Evolutionary conservation across 2,797 vertebrate genomes (phyloP).

Genomic region (Mormyrus proboscirostris): DNA sequence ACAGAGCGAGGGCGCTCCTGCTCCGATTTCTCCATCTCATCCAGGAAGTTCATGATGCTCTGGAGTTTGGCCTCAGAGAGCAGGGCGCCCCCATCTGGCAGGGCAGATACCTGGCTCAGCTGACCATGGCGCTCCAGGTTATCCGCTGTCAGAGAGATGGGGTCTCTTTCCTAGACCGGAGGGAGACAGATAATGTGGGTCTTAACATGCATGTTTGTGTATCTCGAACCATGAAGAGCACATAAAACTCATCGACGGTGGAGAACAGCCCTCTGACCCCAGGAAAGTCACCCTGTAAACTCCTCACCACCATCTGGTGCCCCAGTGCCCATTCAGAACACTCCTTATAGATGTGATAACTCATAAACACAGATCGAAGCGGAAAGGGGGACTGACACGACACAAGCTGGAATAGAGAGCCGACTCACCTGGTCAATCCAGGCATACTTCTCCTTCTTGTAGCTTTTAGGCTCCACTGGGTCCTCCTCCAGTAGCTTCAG

Average conservation of each 20-base stretch:
- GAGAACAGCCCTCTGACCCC: background rate
- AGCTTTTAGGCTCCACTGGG: slow-evolving; percentile 57
- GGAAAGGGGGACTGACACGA: background rate
- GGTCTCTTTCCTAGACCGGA: slow-evolving; percentile 63
- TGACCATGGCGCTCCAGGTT: slow-evolving; percentile 82
- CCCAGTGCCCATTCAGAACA: background rate
- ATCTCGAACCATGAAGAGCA: background rate
- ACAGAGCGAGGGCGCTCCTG: slow-evolving; percentile 74
- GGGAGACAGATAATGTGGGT: background rate
- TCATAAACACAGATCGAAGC: background rate
- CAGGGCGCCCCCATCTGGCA: slow-evolving; percentile 67
- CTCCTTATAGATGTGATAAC: background rate
- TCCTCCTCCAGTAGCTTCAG: slow-evolving; percentile 81
- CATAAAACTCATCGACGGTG: background rate
- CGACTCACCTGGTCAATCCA: slow-evolving; percentile 73
- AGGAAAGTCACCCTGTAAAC: background rate
- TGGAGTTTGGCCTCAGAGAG: slow-evolving; percentile 90
- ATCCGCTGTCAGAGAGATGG: slow-evolving; percentile 79
- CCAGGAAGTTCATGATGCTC: slow-evolving; percentile 89
- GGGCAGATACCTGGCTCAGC: slow-evolving; percentile 56
- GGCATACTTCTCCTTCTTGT: slow-evolving; percentile 68
- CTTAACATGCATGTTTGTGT: background rate
- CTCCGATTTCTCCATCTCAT: slow-evolving; percentile 88
- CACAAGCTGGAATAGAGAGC: no score
- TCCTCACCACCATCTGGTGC: background rate